These are phyloP conservation scores for Eremophila alpestris DNA, from an alignment of 2,797 vertebrate species.

Conservation along the genomic window DNA sequence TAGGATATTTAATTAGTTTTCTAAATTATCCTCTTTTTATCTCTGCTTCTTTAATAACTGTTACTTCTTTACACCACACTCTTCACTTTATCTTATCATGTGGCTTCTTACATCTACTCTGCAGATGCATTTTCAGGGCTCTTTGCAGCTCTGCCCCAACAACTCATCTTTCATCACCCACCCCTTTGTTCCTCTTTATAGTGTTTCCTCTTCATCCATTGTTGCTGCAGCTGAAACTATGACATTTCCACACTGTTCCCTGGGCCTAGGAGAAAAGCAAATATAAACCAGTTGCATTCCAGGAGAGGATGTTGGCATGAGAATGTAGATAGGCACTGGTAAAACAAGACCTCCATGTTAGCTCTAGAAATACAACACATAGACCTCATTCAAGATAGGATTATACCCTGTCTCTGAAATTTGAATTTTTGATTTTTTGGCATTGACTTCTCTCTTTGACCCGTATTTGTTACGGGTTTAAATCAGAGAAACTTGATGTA, in stretches of 20 bases:
- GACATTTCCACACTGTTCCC: neutral
- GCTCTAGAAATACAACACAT: neutral
- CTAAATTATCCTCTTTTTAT: slow-evolving; percentile 45
- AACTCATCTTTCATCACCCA: slow-evolving; percentile 23
- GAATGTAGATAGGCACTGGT: neutral
- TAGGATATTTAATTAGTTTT: slow-evolving; percentile 57
- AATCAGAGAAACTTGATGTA: neutral
- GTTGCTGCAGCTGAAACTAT: neutral
- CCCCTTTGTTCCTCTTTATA: slow-evolving; percentile 24
- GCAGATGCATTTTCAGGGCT: neutral
- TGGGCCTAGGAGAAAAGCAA: neutral
- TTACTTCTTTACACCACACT: slow-evolving; percentile 22
- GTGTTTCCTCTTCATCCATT: slow-evolving; percentile 6
- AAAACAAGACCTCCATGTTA: neutral
- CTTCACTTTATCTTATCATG: slow-evolving; percentile 54
- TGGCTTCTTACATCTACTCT: slow-evolving; percentile 39
- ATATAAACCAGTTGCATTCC: slow-evolving; percentile 25
- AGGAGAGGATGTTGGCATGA: neutral
- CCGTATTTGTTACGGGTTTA: neutral
- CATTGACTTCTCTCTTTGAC: neutral
- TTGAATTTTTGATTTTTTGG: neutral
- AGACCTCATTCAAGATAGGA: neutral
- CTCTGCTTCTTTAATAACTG: slow-evolving; percentile 28
- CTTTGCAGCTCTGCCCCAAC: neutral
- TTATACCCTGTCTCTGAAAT: neutral